Percentiles rank a stretch among this genome's conserved stretches.
Evolutionary conservation across 2,113 vertebrate genomes (phyloP).

Genomic region (Perca fluviatilis): DNA sequence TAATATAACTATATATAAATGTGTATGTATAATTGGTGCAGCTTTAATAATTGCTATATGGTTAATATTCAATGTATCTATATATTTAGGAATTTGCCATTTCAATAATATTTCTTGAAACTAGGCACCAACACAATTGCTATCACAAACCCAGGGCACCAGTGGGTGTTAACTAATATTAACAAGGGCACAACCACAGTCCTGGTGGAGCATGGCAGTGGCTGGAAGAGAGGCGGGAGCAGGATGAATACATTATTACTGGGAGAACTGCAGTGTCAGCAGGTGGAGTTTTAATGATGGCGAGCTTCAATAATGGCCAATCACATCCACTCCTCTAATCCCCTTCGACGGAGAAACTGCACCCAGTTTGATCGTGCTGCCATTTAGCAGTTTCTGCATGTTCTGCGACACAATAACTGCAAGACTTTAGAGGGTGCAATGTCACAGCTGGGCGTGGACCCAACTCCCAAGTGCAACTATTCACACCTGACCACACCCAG

Average conservation of each 20-base stretch:
- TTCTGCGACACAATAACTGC: conserved; percentile 1
- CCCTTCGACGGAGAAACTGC: conserved; percentile 5
- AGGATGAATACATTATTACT: conserved; percentile 43
- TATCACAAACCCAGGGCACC: not conserved
- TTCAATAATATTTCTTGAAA: not conserved
- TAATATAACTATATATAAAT: too few species aligned
- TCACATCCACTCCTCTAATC: conserved; percentile 34
- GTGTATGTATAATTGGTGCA: not conserved
- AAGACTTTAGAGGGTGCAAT: not conserved
- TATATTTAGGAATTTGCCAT: not conserved
- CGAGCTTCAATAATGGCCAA: conserved; percentile 29
- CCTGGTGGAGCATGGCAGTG: not conserved
- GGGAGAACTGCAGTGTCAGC: conserved; percentile 51
- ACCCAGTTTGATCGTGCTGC: not conserved
- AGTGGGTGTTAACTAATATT: not conserved
- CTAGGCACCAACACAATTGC: too few species aligned
- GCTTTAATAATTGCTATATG: not conserved
- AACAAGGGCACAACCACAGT: not conserved
- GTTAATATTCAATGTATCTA: not conserved
- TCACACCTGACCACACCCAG: conserved; percentile 18
- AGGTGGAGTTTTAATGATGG: conserved; percentile 54
- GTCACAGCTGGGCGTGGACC: not conserved
- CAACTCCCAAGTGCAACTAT: not conserved
- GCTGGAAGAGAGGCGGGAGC: conserved; percentile 1
- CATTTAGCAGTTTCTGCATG: conserved; percentile 12